Conservation (phyloP, 2,888 invertebrate species). For the Baronia brevicornis region DNA sequence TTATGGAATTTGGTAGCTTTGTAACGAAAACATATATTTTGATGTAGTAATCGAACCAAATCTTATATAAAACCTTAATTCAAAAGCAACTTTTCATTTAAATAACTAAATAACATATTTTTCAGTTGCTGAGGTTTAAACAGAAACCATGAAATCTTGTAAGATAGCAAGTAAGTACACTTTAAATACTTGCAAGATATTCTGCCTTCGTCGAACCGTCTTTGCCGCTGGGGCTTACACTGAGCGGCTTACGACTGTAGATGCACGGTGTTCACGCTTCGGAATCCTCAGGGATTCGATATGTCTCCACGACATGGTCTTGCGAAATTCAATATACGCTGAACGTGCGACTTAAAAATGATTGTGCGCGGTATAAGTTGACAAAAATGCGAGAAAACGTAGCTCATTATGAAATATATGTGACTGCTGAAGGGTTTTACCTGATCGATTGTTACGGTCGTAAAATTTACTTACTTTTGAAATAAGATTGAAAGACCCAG, state of each 20-base stretch:
- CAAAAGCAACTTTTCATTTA: no score
- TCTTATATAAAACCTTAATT: no score
- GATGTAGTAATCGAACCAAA: no score
- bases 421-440: slow-evolving; percentile 19
- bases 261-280: slow-evolving; percentile 31
- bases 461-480: neutral
- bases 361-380: slow-evolving; percentile 27
- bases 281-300: slow-evolving; percentile 55
- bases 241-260: slow-evolving; percentile 48
- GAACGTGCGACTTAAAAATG: slow-evolving; percentile 23
- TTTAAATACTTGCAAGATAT: no score
- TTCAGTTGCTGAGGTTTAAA: no score
- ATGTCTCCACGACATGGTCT: slow-evolving; percentile 30
- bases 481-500: slow-evolving; percentile 10
- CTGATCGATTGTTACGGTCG: slow-evolving; percentile 20
- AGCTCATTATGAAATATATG: slow-evolving; percentile 17
- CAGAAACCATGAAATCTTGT: no score
- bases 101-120: no score
- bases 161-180: no score
- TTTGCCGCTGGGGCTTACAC: no score
- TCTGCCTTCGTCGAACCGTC: no score
- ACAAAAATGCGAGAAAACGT: slow-evolving; percentile 25
- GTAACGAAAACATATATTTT: no score
- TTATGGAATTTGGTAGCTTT: no score
- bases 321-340: slow-evolving; percentile 58